A percentile compares a stretch with the other conserved stretches of the same genome.
Evolutionary conservation across 2,113 vertebrate species (phyloP).

Genomic region (Osmerus eperlanus): DNA sequence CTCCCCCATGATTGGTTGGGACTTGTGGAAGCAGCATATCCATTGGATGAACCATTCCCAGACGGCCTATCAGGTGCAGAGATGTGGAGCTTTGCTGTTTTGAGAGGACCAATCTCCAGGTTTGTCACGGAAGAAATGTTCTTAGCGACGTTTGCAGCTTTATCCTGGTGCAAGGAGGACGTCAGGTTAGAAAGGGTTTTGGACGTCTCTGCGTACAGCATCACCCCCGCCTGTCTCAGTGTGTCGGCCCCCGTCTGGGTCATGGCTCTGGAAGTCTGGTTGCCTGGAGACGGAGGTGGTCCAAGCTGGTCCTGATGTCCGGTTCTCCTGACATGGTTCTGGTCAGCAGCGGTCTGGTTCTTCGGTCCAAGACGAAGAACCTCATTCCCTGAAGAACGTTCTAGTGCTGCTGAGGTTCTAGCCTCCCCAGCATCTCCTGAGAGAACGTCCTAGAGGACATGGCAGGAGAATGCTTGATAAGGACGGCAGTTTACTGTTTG

Average conservation of each 20-base stretch:
- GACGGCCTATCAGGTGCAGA: neutral
- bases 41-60: constrained; percentile 3
- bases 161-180: neutral
- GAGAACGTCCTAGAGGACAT: too few species aligned
- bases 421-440: too few species aligned
- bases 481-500: too few species aligned
- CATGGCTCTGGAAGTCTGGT: neutral
- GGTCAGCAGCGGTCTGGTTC: constrained; percentile 3
- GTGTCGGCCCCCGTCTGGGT: neutral
- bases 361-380: neutral
- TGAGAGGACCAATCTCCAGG: neutral
- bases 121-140: neutral
- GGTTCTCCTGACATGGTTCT: neutral
- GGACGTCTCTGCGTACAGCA: constrained; percentile 2
- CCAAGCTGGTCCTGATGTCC: neutral
- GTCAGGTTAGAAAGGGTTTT: constrained; percentile 5
- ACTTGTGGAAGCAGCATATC: constrained; percentile 9
- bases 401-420: neutral
- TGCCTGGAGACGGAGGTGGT: neutral
- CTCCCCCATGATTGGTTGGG: neutral
- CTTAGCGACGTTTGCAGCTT: neutral
- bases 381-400: neutral
- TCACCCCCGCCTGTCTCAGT: constrained; percentile 2
- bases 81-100: neutral
- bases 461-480: too few species aligned